Evolutionary conservation across 2,113 vertebrate species (phyloP).

Genomic region (Callithrix jacchus): DNA sequence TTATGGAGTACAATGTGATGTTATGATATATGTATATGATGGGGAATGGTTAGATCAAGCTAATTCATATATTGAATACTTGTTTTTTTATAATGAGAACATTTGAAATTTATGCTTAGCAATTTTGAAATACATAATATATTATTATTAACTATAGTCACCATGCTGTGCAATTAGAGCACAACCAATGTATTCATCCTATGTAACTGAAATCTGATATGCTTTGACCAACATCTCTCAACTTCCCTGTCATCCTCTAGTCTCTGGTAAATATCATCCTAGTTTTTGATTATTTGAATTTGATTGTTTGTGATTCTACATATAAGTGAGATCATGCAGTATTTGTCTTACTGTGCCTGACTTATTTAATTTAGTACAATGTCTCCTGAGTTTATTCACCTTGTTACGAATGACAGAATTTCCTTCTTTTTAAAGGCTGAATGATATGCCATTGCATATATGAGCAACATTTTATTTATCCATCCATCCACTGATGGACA

Average conservation of each 20-base stretch:
- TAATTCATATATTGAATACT: neutral
- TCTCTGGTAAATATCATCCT: neutral
- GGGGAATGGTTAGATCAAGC: neutral
- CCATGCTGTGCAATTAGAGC: neutral
- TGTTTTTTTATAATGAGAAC: neutral
- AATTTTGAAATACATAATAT: neutral
- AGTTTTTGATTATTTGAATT: neutral
- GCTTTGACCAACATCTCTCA: neutral
- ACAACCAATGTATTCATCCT: no score
- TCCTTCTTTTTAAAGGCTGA: neutral
- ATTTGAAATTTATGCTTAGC: neutral
- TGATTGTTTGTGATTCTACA: neutral
- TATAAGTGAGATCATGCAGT: neutral
- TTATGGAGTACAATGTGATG: neutral
- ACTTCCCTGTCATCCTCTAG: neutral
- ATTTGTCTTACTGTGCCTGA: neutral
- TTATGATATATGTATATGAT: neutral
- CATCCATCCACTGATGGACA: neutral
- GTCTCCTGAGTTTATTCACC: fast-evolving
- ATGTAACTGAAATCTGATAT: neutral
- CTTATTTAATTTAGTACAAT: neutral
- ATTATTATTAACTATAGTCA: neutral
- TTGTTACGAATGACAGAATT: neutral
- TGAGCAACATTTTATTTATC: neutral
- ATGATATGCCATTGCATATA: neutral